Base-by-base conservation (phyloP, 2,797 vertebrate genomes). In the Lophius americanus region DNA sequence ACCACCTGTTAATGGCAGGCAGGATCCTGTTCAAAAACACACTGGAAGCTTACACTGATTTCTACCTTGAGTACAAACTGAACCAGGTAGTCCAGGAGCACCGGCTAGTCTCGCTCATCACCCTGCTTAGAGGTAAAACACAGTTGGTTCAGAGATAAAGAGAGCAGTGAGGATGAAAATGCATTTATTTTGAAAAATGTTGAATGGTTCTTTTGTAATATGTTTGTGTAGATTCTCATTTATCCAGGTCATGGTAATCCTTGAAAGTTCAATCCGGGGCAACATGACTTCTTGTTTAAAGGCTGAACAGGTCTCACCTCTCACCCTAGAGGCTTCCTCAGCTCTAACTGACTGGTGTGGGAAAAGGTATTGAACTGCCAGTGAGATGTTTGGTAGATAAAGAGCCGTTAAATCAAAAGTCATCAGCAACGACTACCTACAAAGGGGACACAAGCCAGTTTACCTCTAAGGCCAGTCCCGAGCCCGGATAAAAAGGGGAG, bases 1-100 rank as follows among this genome's bases (percentile, higher is more conserved):
- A 99, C 90, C 98, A 99, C 84, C 85, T 99, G 71, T 81, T 99
- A 62, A 97, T 95, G 93, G 96, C 94, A 4, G 94, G 94, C 61
- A 94, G 98, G 80, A 99, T 99, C 78, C 94, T 99, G 68, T 92
- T 98, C 58, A 99, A 99, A 92, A 96, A 96, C 69, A 98, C 96
- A 0, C 60, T 99, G 82, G 98, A 99, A 81, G 92, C 95, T 2
- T 99, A 96, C 81, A 94, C 95, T 4, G 96, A 97, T 74, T 86
- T 95, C 68, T 97, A 95, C 71, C 91, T 99, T 52, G 95, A 96
- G 60, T 83, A 54, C 78, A 98, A 98, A 85, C 85, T 99, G 50
- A 94, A 96, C 14, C 94, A 95, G 62, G 91, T 98, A 1, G 94
- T 97, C 74, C 94, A 98, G 90, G 98, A 99, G 82, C 96, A 99